Conservation (phyloP, 2,888 invertebrate genomes). For the Acronicta aceris region DNA sequence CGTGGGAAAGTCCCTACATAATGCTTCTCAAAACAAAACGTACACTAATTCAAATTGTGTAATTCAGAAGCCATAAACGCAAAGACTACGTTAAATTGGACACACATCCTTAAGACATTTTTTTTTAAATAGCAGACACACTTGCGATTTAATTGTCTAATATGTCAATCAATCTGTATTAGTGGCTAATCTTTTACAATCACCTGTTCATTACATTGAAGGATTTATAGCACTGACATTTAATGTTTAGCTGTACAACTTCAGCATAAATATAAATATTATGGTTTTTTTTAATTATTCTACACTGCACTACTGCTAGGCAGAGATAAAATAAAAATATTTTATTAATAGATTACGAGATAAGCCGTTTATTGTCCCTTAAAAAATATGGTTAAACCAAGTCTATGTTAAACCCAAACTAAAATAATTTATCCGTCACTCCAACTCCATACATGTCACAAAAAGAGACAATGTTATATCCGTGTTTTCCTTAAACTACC, state of each 20-base stretch:
- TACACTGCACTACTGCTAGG: background rate
- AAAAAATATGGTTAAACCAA: no score
- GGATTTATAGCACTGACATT: constrained; percentile 1
- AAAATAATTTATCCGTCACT: no score
- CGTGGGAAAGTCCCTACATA: constrained; percentile 20
- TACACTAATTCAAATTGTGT: constrained; percentile 28
- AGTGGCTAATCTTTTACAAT: constrained; percentile 33
- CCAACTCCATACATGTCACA: no score
- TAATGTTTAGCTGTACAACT: background rate
- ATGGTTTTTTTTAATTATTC: no score
- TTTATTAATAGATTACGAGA: no score
- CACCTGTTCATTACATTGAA: constrained; percentile 20
- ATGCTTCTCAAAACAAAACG: constrained; percentile 18
- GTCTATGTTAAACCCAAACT: no score
- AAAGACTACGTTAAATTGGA: background rate
- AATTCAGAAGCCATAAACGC: constrained; percentile 1
- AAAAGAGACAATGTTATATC: no score
- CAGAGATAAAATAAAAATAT: no score
- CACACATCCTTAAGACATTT: background rate
- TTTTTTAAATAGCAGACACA: constrained; percentile 7
- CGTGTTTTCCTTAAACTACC: no score
- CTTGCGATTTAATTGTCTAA: constrained; percentile 24
- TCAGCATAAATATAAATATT: no score
- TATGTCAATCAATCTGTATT: constrained; percentile 47
- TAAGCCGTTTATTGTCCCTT: no score